phyloP scores from a whole-genome alignment of 64 coral and sea anemone species.

The Anthopleura sola region DNA sequence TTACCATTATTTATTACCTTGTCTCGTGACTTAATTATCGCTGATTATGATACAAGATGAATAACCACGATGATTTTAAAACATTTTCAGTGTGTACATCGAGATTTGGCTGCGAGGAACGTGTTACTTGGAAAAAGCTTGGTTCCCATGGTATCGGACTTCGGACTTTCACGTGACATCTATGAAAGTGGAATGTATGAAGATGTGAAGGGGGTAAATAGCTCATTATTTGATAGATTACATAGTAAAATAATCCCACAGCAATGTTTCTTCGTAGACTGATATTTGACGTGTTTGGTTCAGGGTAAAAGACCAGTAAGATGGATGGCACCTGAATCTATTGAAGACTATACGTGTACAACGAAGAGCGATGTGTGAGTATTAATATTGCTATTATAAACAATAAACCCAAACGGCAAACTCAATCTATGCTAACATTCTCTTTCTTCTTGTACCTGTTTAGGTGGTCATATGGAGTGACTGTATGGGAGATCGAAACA shows the following conservation, averaged over 20 bases:
- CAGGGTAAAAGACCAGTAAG: conserved; percentile 63
- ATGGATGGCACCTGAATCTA: conserved; percentile 66
- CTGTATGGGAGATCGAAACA: conserved; percentile 54
- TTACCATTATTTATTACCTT: no score
- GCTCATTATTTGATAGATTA: neutral
- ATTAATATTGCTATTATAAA: neutral
- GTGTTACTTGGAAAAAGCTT: conserved; percentile 45
- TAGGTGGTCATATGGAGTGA: conserved; percentile 31
- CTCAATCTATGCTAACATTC: no score
- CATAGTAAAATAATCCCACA: neutral
- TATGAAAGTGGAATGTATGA: conserved; percentile 63
- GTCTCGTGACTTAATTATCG: no score
- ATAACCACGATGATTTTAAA: neutral
- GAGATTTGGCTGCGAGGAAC: conserved; percentile 58
- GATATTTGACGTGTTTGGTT: neutral
- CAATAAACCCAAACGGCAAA: no score
- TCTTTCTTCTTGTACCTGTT: neutral
- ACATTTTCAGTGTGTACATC: conserved; percentile 47
- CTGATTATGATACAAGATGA: no score
- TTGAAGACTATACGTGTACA: conserved; percentile 55
- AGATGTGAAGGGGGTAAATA: conserved; percentile 38
- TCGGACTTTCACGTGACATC: conserved; percentile 62
- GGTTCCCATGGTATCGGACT: conserved; percentile 63
- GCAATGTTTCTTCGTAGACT: no score
- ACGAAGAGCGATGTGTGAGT: conserved; percentile 64